A percentile compares a stretch with the other conserved stretches of the same genome.
phyloP scores from a whole-genome alignment of 1,140 invertebrate species.

The Frieseomelitta varia region DNA sequence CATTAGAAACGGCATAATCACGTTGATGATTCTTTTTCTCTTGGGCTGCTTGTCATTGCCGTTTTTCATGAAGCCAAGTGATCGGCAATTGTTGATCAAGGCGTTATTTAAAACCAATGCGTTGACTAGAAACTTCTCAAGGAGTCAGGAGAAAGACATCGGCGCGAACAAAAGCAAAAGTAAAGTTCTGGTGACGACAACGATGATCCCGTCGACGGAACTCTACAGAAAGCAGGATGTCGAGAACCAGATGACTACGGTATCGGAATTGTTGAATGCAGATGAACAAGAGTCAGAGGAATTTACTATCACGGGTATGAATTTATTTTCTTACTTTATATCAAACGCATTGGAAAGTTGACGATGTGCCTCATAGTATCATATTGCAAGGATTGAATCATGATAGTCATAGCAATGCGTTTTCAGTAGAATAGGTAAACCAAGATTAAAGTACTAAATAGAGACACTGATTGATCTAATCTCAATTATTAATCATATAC shows the following conservation, averaged over 20 bases:
- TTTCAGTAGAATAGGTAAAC: too few species aligned
- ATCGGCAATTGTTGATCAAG: slow-evolving; percentile 60
- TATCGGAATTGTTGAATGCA: background rate
- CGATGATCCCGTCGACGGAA: slow-evolving; percentile 24
- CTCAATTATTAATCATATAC: too few species aligned
- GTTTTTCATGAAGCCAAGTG: slow-evolving; percentile 68
- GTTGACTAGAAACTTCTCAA: slow-evolving; percentile 42
- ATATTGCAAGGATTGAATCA: too few species aligned
- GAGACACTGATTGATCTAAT: too few species aligned
- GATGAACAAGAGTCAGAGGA: slow-evolving; percentile 23
- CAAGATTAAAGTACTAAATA: too few species aligned
- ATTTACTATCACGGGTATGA: slow-evolving; percentile 36
- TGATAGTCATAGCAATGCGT: too few species aligned
- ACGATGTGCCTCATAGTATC: too few species aligned
- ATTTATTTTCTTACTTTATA: background rate
- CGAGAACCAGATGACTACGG: slow-evolving; percentile 32
- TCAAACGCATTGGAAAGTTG: too few species aligned
- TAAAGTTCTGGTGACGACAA: slow-evolving; percentile 20
- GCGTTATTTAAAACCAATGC: slow-evolving; percentile 2
- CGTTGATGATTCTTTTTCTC: slow-evolving; percentile 63
- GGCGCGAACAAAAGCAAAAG: slow-evolving; percentile 46
- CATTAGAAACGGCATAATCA: slow-evolving; percentile 63
- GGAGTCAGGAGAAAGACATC: slow-evolving; percentile 39
- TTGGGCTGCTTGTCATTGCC: slow-evolving; percentile 60
- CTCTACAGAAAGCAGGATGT: slow-evolving; percentile 36